Evolutionary conservation across 2,888 invertebrate genomes (phyloP).

Genomic region (Bursaphelenchus okinawaensis): DNA sequence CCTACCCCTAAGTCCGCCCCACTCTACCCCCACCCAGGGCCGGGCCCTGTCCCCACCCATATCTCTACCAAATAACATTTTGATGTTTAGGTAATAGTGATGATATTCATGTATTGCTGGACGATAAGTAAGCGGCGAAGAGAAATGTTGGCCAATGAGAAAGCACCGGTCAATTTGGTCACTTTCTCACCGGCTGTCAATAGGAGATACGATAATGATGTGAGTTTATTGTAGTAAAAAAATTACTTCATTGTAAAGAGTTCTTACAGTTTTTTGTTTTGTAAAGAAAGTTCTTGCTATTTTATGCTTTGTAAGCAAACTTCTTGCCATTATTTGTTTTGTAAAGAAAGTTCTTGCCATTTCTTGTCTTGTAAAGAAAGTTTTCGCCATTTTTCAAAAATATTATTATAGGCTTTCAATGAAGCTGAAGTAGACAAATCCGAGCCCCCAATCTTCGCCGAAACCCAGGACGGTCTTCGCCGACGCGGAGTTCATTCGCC

Average conservation of each 20-base stretch:
- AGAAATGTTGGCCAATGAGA: not conserved
- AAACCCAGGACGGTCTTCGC: slow-evolving; percentile 1
- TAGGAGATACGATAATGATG: slow-evolving; percentile 11
- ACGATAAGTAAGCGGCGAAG: slow-evolving; percentile 12
- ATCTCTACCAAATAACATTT: not conserved
- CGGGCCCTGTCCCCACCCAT: too few species aligned
- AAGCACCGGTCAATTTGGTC: not conserved
- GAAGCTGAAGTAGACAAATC: slow-evolving; percentile 8
- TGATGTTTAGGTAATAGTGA: slow-evolving; percentile 14
- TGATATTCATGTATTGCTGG: slow-evolving; percentile 27
- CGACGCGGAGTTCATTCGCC: not conserved
- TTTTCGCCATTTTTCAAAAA: not conserved
- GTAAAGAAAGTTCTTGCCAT: not conserved
- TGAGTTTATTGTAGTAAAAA: not conserved
- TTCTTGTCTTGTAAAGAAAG: not conserved
- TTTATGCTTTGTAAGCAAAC: not conserved
- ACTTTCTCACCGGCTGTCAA: slow-evolving; percentile 7
- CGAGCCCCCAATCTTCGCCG: slow-evolving; percentile 4
- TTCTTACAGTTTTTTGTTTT: not conserved
- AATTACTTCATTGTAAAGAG: not conserved
- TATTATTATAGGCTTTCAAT: not conserved
- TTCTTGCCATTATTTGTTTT: not conserved
- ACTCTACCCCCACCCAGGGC: too few species aligned
- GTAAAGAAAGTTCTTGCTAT: not conserved
- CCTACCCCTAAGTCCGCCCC: too few species aligned